Evolutionary conservation across 35 echinoderm and acorn worm genomes (phyloP).

Genomic region (Chiridota heheva): DNA sequence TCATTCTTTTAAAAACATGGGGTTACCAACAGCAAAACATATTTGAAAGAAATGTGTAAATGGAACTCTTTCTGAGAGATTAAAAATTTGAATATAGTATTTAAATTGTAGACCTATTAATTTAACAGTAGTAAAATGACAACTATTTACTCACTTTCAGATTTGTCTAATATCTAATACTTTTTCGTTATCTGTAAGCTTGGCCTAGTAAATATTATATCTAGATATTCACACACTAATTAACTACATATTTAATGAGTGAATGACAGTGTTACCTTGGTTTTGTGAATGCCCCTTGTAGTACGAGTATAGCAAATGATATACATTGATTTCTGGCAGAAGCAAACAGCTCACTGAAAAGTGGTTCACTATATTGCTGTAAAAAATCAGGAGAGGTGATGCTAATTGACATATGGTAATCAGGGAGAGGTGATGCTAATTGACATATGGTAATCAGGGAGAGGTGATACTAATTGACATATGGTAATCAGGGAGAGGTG

Average conservation of each 20-base stretch:
- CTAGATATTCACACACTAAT: background rate
- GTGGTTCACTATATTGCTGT: conserved; percentile 71
- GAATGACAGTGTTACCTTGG: conserved; percentile 51
- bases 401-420: background rate
- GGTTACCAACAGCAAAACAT: too few species aligned
- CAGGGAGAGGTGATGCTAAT: background rate
- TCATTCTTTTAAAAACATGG: too few species aligned
- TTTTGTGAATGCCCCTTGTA: conserved; percentile 84
- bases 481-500: background rate
- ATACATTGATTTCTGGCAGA: conserved; percentile 69
- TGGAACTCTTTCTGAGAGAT: too few species aligned
- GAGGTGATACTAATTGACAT: background rate
- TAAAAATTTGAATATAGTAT: too few species aligned
- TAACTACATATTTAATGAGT: background rate
- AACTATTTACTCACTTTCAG: too few species aligned
- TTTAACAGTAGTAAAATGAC: too few species aligned
- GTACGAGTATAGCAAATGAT: conserved; percentile 61
- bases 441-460: background rate
- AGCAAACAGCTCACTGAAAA: conserved; percentile 40
- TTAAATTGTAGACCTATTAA: too few species aligned
- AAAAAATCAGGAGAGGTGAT: background rate
- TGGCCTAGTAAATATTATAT: background rate
- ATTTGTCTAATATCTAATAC: too few species aligned
- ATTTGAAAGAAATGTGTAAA: too few species aligned
- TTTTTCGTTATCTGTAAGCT: background rate